Conservation (phyloP, 2,888 invertebrate species). For the Apomyelois bistriatella region DNA sequence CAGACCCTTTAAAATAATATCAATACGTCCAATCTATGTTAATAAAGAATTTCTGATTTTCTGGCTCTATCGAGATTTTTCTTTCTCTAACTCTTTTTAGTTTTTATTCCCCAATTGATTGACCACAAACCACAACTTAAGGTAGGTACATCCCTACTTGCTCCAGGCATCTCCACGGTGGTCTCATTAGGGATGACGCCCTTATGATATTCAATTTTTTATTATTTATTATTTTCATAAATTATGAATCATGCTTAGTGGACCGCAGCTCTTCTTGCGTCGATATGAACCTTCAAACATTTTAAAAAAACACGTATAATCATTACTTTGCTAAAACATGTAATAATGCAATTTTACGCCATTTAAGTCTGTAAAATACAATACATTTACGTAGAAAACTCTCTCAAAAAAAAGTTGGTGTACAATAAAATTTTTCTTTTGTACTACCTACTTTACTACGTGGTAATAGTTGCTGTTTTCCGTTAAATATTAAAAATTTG, state of each 20-base stretch:
- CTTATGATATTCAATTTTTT: constrained; percentile 45
- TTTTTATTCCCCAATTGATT: neutral
- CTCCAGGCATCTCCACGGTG: constrained; percentile 42
- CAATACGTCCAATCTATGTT: too few relatives aligned
- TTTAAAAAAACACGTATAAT: neutral
- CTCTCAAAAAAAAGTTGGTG: too few relatives aligned
- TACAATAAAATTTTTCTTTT: too few relatives aligned
- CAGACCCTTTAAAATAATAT: too few relatives aligned
- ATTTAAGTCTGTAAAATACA: neutral
- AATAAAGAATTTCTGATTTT: too few relatives aligned
- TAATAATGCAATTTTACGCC: constrained; percentile 2
- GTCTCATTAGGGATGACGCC: constrained; percentile 61
- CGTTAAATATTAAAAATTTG: too few relatives aligned
- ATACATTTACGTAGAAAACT: neutral
- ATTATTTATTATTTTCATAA: constrained; percentile 46
- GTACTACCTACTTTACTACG: too few relatives aligned
- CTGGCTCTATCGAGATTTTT: too few relatives aligned
- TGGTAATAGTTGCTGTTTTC: too few relatives aligned
- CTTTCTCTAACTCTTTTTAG: neutral
- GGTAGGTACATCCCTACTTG: constrained; percentile 1
- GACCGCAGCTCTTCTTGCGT: constrained; percentile 16
- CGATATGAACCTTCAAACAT: neutral
- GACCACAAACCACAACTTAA: neutral
- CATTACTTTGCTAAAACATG: neutral
- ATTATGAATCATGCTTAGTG: constrained; percentile 43